Evolutionary conservation across 2,113 vertebrate genomes (phyloP).

Genomic region (Cephalopterus ornatus): DNA sequence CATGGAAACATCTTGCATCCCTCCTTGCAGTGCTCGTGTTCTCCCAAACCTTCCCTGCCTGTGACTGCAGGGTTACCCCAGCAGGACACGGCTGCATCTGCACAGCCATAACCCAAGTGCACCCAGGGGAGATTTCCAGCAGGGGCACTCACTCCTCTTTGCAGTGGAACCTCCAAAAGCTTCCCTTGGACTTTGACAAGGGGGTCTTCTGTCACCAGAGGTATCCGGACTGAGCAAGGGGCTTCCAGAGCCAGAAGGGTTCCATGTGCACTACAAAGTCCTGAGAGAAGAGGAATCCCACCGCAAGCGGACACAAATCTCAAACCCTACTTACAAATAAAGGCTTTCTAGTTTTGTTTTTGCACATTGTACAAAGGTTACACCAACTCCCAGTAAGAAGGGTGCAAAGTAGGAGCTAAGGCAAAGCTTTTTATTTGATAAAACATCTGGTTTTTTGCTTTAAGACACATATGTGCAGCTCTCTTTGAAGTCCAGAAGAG

Average conservation of each 20-base stretch:
- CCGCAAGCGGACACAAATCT: neutral
- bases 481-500: constrained; percentile 54
- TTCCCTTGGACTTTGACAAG: neutral
- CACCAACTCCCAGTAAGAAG: neutral
- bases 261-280: fast-evolving
- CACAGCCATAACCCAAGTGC: neutral
- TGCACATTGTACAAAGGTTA: neutral
- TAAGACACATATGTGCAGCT: neutral
- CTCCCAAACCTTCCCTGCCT: neutral
- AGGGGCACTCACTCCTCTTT: neutral
- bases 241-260: neutral
- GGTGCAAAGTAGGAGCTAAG: neutral
- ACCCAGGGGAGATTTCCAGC: neutral
- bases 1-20: neutral
- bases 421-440: constrained; percentile 15
- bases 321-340: neutral
- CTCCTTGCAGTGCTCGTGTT: neutral
- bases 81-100: neutral
- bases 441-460: constrained; percentile 6
- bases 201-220: neutral
- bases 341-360: neutral
- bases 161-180: neutral
- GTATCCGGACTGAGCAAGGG: neutral
- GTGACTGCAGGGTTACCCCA: neutral
- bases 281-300: neutral